Percentiles rank a stretch among this genome's conserved stretches.
These are phyloP conservation scores for Lamellibrachia columna DNA, from an alignment of 2,888 invertebrate species.

Conservation along the genomic window DNA sequence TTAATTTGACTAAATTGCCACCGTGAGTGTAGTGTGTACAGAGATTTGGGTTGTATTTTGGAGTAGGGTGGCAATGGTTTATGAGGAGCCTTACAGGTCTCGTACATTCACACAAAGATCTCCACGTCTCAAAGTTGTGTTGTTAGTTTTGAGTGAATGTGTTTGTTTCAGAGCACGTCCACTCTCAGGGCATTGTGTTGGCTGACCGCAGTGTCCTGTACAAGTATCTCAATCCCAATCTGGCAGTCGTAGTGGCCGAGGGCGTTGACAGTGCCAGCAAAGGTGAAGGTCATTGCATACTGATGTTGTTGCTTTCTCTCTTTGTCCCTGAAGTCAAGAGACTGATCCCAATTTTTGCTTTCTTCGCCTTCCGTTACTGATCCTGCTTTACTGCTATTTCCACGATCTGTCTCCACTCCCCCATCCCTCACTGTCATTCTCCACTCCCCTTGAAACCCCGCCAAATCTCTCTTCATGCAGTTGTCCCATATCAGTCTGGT, in stretches of 20 bases:
- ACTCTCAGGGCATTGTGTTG: constrained; percentile 93
- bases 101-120: no score
- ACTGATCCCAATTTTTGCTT: not conserved
- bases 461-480: no score
- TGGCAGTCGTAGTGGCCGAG: constrained; percentile 70
- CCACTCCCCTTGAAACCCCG: no score
- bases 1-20: no score
- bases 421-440: no score
- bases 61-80: no score
- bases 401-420: not conserved
- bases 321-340: not conserved
- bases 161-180: constrained; percentile 71
- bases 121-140: not conserved
- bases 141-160: not conserved
- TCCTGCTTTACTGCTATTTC: not conserved
- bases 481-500: no score
- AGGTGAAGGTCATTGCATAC: not conserved
- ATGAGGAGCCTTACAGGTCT: no score
- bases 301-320: no score
- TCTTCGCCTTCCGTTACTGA: not conserved
- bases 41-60: no score
- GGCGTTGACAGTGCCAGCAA: constrained; percentile 31
- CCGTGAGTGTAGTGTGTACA: no score
- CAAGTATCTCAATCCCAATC: constrained; percentile 97
- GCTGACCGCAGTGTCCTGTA: constrained; percentile 96